phyloP scores from a whole-genome alignment of 2,888 invertebrate species.

The Standfussiana lucernea region DNA sequence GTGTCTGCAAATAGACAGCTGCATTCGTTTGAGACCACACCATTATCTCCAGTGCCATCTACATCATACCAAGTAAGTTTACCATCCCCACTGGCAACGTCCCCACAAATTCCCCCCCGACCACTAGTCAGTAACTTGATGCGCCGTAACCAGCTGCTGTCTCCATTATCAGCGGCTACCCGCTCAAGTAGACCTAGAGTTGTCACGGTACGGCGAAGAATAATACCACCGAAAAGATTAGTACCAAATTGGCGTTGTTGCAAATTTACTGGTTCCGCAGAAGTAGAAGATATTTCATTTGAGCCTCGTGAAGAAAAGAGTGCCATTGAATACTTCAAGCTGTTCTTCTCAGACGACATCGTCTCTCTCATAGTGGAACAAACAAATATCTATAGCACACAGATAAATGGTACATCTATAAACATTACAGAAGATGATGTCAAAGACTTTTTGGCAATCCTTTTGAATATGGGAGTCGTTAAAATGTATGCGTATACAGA shows the following conservation, averaged over 20 bases:
- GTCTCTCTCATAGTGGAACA: constrained; percentile 27
- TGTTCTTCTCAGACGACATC: constrained; percentile 41
- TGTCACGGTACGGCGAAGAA: constrained; percentile 18
- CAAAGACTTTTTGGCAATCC: not conserved
- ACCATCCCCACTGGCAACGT: not conserved
- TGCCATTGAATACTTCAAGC: constrained; percentile 47
- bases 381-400: constrained; percentile 16
- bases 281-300: constrained; percentile 3
- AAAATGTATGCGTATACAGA: no score
- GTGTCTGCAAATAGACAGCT: not conserved
- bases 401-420: not conserved
- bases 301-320: constrained; percentile 23
- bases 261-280: constrained; percentile 39
- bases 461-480: no score
- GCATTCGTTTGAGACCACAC: not conserved
- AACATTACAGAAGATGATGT: not conserved
- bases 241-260: constrained; percentile 26
- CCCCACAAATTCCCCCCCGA: constrained; percentile 11
- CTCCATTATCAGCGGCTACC: constrained; percentile 33
- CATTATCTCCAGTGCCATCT: not conserved
- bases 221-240: constrained; percentile 26
- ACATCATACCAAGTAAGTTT: not conserved
- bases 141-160: constrained; percentile 10
- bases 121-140: constrained; percentile 17
- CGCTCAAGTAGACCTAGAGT: constrained; percentile 35